Evolutionary conservation across 2,113 vertebrate species (phyloP).

Genomic region (Semnornis frantzii): DNA sequence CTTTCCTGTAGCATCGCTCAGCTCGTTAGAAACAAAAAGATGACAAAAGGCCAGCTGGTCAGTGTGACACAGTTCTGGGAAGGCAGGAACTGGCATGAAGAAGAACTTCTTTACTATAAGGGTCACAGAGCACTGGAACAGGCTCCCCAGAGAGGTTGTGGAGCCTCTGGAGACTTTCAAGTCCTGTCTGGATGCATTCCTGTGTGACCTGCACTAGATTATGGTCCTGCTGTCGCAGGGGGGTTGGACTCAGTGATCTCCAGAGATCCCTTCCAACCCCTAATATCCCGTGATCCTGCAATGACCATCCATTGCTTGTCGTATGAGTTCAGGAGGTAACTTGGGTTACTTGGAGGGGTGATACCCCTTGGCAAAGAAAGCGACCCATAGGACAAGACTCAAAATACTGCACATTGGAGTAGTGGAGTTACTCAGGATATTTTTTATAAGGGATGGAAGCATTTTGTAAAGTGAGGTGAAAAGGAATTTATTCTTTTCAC

Average conservation of each 20-base stretch:
- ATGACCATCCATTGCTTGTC: not conserved
- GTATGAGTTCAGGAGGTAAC: not conserved
- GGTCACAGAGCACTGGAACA: too few relatives aligned
- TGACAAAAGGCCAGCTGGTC: not conserved
- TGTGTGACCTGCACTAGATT: too few relatives aligned
- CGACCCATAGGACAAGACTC: not conserved
- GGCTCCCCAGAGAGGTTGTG: too few relatives aligned
- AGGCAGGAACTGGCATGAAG: not conserved
- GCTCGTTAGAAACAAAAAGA: not conserved
- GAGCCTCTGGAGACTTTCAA: too few relatives aligned
- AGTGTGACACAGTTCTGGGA: not conserved
- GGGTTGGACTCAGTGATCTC: too few relatives aligned
- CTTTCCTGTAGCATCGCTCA: not conserved
- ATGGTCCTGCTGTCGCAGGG: too few relatives aligned
- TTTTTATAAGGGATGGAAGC: not conserved
- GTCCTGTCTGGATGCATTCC: too few relatives aligned
- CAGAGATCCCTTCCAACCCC: too few relatives aligned
- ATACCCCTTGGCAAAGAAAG: not conserved
- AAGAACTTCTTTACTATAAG: too few relatives aligned
- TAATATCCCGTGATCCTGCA: too few relatives aligned
- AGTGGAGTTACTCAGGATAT: not conserved
- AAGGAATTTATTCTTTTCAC: not conserved
- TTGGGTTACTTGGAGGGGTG: not conserved
- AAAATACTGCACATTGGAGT: not conserved
- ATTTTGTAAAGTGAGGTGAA: not conserved